Conservation (phyloP, 2,113 vertebrate genomes). For the Mormyrus lacerda region DNA sequence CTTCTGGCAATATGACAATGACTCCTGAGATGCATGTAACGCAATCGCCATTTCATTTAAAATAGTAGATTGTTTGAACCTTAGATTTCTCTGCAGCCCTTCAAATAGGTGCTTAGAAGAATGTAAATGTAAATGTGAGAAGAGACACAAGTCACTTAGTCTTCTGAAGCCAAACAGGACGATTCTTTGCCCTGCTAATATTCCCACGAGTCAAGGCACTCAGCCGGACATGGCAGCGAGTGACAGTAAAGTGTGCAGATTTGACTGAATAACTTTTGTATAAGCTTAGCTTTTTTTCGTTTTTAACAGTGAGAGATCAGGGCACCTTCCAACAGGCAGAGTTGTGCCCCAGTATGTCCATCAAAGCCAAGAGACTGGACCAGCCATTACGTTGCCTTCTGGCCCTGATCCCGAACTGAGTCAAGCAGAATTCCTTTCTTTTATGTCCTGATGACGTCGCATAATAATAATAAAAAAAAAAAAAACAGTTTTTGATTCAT, state of each 20-base stretch:
- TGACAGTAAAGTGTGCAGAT: neutral
- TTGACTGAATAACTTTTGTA: neutral
- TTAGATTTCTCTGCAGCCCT: neutral
- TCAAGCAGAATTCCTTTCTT: neutral
- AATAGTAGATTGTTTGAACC: neutral
- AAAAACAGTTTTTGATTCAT: constrained; percentile 35
- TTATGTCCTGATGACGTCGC: neutral
- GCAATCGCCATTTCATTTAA: neutral
- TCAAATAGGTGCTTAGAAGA: neutral
- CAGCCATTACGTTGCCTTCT: neutral
- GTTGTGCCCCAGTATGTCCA: neutral
- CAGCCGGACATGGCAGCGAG: neutral
- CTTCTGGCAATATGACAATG: neutral
- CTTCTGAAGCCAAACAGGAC: neutral
- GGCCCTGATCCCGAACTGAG: neutral
- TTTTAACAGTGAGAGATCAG: neutral
- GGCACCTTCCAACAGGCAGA: neutral
- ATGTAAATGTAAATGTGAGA: no score
- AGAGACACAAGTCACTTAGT: neutral
- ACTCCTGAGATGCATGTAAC: neutral
- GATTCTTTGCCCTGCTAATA: neutral
- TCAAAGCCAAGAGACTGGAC: neutral
- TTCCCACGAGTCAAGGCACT: neutral
- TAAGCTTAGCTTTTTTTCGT: neutral
- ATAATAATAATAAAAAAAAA: neutral